These are phyloP conservation scores for Macroglossus sobrinus DNA, from an alignment of 2,113 vertebrate species.

Conservation along the genomic window DNA sequence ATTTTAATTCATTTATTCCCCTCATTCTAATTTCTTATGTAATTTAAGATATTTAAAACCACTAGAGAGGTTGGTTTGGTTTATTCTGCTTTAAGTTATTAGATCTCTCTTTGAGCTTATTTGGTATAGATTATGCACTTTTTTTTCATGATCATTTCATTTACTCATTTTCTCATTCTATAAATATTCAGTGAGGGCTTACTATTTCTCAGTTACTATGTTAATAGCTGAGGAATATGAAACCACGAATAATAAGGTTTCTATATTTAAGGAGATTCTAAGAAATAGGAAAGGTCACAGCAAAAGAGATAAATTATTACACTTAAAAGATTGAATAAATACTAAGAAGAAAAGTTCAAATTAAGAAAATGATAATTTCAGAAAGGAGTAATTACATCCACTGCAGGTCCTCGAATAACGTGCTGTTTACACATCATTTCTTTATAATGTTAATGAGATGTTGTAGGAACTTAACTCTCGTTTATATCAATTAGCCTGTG, in stretches of 20 bases:
- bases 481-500: too few relatives aligned
- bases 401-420: neutral
- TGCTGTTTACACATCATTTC: neutral
- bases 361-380: neutral
- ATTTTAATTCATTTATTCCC: slow-evolving; percentile 8
- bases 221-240: neutral
- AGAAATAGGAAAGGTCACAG: neutral
- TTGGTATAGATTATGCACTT: neutral
- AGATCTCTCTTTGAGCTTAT: neutral
- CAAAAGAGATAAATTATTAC: neutral
- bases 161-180: neutral
- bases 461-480: too few relatives aligned
- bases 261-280: neutral
- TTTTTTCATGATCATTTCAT: neutral
- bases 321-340: neutral
- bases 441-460: neutral
- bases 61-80: neutral
- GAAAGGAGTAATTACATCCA: neutral
- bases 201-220: neutral
- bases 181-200: neutral
- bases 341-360: neutral
- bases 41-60: slow-evolving; percentile 29
- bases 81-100: neutral
- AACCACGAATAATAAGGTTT: neutral
- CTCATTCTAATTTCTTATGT: neutral